phyloP scores from a whole-genome alignment of 30 jellyfish, hydroid and myxozoan genomes.

The Aurelia sp. region DNA sequence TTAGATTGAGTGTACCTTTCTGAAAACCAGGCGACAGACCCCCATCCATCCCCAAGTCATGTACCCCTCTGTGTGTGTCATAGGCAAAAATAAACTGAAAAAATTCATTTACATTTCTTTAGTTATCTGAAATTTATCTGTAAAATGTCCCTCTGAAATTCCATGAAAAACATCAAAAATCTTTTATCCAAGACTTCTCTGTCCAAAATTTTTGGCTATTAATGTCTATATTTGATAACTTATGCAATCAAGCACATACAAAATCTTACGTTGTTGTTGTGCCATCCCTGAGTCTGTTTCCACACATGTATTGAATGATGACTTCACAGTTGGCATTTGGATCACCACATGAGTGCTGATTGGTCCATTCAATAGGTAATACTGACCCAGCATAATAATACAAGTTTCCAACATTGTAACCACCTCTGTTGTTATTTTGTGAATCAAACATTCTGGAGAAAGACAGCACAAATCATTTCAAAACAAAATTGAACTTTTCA shows the following conservation, averaged over 20 bases:
- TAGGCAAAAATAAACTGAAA: no score
- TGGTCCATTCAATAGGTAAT: conserved; percentile 93
- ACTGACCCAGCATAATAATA: conserved; percentile 85
- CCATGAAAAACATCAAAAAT: no score
- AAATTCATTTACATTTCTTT: no score
- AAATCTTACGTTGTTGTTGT: conserved; percentile 68
- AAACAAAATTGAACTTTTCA: background rate
- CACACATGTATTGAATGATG: conserved; percentile 91
- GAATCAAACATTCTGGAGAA: conserved; percentile 84
- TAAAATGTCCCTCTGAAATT: no score
- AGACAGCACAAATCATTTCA: background rate
- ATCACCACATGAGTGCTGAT: conserved; percentile 93
- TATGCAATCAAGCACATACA: background rate
- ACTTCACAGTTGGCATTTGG: conserved; percentile 86
- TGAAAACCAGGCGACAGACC: no score
- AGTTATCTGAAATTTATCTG: no score
- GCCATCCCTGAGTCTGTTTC: conserved; percentile 85
- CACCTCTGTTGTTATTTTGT: conserved; percentile 96
- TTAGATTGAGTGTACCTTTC: no score
- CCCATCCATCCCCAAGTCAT: no score
- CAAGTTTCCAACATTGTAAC: conserved; percentile 92
- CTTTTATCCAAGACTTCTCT: no score
- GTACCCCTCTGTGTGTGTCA: no score
- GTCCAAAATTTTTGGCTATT: no score
- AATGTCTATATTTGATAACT: no score